Percentiles rank a stretch among this genome's conserved stretches.
Conservation (phyloP, 2,797 vertebrate genomes). For the Carcharodon carcharias region DNA sequence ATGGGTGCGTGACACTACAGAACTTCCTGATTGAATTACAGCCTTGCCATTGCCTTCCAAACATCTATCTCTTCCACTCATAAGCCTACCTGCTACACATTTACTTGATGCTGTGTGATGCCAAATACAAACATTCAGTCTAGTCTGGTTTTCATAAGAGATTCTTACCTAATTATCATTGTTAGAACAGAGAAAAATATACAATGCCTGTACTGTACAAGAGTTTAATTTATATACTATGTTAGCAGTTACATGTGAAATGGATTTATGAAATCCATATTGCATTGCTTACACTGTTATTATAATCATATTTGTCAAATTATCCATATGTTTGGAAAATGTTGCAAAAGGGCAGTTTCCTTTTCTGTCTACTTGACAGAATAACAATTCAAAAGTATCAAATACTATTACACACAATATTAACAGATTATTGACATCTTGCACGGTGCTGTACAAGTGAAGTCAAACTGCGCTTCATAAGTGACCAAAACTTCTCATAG, state of each 20-base stretch:
- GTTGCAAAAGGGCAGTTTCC: not conserved
- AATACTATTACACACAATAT: not conserved
- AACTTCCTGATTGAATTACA: not conserved
- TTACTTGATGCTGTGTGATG: not conserved
- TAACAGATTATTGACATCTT: not conserved
- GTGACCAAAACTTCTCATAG: not conserved
- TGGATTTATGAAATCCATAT: not conserved
- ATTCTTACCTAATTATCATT: not conserved
- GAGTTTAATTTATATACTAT: not conserved
- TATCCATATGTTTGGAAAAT: not conserved
- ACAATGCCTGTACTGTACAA: slow-evolving; percentile 13
- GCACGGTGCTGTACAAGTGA: not conserved
- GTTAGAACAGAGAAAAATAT: not conserved
- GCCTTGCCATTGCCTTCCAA: not conserved
- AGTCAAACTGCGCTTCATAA: not conserved
- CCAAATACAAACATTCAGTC: not conserved
- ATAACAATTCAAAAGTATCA: not conserved
- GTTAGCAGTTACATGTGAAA: not conserved
- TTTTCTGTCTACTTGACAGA: not conserved
- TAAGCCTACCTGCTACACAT: not conserved
- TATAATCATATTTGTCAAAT: not conserved
- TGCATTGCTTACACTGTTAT: not conserved
- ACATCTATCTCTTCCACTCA: not conserved
- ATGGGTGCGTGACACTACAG: not conserved
- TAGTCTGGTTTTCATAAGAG: not conserved